Base-by-base conservation (phyloP, 2,113 vertebrate genomes). In the Panthera uncia region DNA sequence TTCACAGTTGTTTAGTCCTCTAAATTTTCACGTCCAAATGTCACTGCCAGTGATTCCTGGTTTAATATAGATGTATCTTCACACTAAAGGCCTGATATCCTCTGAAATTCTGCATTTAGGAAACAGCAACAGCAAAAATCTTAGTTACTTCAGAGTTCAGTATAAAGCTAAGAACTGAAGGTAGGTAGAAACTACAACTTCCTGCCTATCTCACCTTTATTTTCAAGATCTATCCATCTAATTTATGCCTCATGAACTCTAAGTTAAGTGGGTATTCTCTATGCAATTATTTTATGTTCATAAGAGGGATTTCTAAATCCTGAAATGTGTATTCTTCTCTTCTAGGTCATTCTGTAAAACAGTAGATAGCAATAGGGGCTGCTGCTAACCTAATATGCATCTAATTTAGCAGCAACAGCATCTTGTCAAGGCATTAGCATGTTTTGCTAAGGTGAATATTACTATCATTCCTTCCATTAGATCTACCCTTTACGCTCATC, bases 41-140 rank as follows among this genome's bases (percentile, higher is more conserved):
- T 98, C 93, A 92, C 95, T 38, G 97, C 71, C 97, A 98, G 97
- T 61, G 96, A 97, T 84, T 93, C 89, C 1, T 97, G 97, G 1
- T 91, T 97, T 65, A 97, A 57, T 29, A 69, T 85, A 1, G 96
- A 89, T 1, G 95, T 36, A 14, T 98, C 98, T 98, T 98, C 98
- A 52, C 98, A 81, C 95, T 97, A 97, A 95, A 98, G 97, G 93
- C 96, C 94, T 0, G 66, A 91, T 41, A 96, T 95, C 96, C 83
- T 98, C 96, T 97, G 96, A 97, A 99, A 98, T 94, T 98, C 99
- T 99, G 98, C 61, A 90, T 27, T 95, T 92, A 85, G 91, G 98
- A 98, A 98, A 98, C 50, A 98, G 5, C 52, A 96, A 97, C 7
- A 80, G 96, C 95, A 96, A 98, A 71, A 41, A 94, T 73, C 33